These are phyloP conservation scores for Mesoligia furuncula DNA, from an alignment of 2,888 invertebrate species.

Conservation along the genomic window DNA sequence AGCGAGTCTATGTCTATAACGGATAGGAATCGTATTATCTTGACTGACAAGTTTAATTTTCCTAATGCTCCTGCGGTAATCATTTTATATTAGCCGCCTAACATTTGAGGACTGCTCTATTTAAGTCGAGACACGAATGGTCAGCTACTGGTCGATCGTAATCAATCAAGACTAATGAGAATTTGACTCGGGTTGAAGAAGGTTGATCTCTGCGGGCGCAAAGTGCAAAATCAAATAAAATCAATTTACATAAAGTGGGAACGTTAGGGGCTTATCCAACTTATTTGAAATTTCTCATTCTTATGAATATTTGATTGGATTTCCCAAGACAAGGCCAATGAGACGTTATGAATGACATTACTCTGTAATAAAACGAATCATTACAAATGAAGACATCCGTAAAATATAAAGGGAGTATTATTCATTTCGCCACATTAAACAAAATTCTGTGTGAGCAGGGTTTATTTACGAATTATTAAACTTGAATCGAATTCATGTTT, in stretches of 20 bases:
- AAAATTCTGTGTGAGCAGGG: conserved; percentile 10
- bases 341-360: conserved; percentile 46
- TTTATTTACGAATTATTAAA: conserved; percentile 36
- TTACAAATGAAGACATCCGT: conserved; percentile 26
- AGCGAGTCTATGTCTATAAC: not conserved
- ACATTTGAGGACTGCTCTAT: conserved; percentile 22
- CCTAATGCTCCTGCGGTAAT: conserved; percentile 22
- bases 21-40: conserved; percentile 11
- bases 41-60: conserved; percentile 46
- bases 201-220: not conserved
- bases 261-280: conserved; percentile 32
- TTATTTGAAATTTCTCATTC: conserved; percentile 47
- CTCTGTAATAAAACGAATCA: conserved; percentile 34
- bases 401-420: conserved; percentile 23
- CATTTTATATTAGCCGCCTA: conserved; percentile 18
- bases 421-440: conserved; percentile 10
- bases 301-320: conserved; percentile 58
- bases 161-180: conserved; percentile 35
- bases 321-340: conserved; percentile 39
- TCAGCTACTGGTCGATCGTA: conserved; percentile 11
- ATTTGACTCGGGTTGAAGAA: conserved; percentile 16
- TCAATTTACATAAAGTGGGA: conserved; percentile 40
- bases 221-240: conserved; percentile 45
- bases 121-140: conserved; percentile 7
- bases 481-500: conserved; percentile 20